These are phyloP conservation scores for Patiria pectinifera DNA, from an alignment of 53 echinoderm and acorn worm species.

Conservation along the genomic window DNA sequence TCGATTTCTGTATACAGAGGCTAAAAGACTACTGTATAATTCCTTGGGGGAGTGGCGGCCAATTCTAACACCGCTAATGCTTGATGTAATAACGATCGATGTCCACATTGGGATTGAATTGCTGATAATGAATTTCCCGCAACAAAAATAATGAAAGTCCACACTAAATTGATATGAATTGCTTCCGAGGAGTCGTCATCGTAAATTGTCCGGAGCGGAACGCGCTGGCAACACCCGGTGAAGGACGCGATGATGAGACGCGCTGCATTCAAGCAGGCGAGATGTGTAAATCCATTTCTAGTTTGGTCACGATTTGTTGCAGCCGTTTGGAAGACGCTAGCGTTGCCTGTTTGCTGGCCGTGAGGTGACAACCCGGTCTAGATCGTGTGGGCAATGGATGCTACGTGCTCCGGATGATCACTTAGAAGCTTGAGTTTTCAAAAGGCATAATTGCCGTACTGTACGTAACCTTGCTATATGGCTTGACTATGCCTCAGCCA, in stretches of 20 bases:
- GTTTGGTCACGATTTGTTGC: constrained; percentile 23
- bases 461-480: too few relatives aligned
- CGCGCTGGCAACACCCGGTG: background rate
- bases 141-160: background rate
- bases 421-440: background rate
- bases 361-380: constrained; percentile 13
- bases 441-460: background rate
- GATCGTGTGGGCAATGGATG: background rate
- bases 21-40: too few relatives aligned
- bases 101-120: background rate
- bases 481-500: too few relatives aligned
- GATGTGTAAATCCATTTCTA: background rate
- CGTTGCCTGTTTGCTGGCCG: background rate
- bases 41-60: background rate
- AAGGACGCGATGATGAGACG: too few relatives aligned
- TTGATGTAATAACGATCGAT: background rate
- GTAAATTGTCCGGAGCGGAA: background rate
- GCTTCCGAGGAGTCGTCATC: background rate
- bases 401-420: constrained; percentile 31
- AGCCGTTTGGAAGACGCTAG: constrained; percentile 2
- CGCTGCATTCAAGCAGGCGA: background rate
- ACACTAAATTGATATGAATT: background rate
- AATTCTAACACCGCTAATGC: background rate
- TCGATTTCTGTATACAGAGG: too few relatives aligned
- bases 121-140: background rate